These are phyloP conservation scores for Chloebia gouldiae DNA, from an alignment of 2,113 vertebrate genomes.

Conservation along the genomic window DNA sequence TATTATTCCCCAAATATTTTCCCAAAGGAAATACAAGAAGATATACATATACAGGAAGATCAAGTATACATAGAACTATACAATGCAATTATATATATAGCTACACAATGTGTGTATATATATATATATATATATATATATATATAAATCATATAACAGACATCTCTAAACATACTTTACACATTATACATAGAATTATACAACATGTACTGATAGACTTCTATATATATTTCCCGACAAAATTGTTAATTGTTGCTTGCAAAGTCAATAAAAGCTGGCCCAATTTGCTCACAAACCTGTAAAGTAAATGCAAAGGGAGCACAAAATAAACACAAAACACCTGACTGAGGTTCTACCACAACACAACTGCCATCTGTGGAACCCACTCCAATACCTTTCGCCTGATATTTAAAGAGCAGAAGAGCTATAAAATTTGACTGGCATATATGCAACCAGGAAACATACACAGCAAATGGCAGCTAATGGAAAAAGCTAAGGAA, in stretches of 20 bases:
- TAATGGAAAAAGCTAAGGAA: not conserved
- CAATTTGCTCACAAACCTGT: not conserved
- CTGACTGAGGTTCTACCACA: not conserved
- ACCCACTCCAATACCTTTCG: not conserved
- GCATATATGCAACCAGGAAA: not conserved
- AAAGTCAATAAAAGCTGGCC: not conserved
- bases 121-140: too few species aligned
- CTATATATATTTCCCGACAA: not conserved
- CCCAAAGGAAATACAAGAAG: not conserved
- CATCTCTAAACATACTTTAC: not conserved
- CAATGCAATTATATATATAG: not conserved
- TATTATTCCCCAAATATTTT: not conserved
- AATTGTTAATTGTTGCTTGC: not conserved
- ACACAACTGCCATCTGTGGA: not conserved
- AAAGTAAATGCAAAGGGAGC: not conserved
- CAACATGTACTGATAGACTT: not conserved
- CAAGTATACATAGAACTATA: not conserved
- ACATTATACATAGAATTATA: not conserved
- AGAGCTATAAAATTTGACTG: not conserved
- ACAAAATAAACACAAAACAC: not conserved
- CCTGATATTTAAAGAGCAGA: not conserved
- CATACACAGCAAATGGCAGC: not conserved
- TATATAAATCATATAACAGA: not conserved
- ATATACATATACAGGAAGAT: not conserved
- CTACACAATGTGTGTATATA: not conserved